Conservation (phyloP, 2,888 invertebrate species). For the Hypercompe scribonia region DNA sequence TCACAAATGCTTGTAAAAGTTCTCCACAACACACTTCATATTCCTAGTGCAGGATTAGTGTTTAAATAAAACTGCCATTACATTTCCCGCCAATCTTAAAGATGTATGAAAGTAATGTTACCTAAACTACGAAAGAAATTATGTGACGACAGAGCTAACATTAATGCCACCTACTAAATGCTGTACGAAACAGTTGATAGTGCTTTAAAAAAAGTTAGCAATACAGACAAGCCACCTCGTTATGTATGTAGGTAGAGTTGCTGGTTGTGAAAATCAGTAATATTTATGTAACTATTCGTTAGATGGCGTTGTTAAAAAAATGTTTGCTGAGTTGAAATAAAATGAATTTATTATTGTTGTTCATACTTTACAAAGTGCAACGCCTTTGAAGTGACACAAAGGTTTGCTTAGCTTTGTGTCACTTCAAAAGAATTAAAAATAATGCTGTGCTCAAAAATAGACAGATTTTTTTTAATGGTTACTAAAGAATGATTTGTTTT, state of each 20-base stretch:
- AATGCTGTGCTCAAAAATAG: background rate
- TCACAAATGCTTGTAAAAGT: too few relatives aligned
- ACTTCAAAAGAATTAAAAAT: background rate
- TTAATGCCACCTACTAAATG: slow-evolving; percentile 33
- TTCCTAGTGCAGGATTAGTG: too few relatives aligned
- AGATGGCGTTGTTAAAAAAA: slow-evolving; percentile 30
- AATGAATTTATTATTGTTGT: too few relatives aligned
- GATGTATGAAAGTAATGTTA: background rate
- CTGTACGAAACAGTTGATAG: slow-evolving; percentile 22
- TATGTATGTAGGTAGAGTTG: background rate
- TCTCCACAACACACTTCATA: too few relatives aligned
- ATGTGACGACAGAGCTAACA: background rate
- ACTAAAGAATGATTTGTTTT: too few relatives aligned
- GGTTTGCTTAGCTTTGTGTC: too few relatives aligned
- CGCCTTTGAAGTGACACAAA: background rate
- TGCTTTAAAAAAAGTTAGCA: background rate
- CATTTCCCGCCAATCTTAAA: background rate
- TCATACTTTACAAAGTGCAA: too few relatives aligned
- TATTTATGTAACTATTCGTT: slow-evolving; percentile 4
- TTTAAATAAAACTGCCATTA: too few relatives aligned
- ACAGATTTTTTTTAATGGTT: background rate
- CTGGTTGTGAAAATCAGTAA: background rate
- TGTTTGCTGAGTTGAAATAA: background rate
- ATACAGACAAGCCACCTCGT: background rate
- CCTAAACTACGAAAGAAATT: too few relatives aligned